Conservation (phyloP, 2,797 vertebrate genomes). For the Phataginus tetradactyla region DNA sequence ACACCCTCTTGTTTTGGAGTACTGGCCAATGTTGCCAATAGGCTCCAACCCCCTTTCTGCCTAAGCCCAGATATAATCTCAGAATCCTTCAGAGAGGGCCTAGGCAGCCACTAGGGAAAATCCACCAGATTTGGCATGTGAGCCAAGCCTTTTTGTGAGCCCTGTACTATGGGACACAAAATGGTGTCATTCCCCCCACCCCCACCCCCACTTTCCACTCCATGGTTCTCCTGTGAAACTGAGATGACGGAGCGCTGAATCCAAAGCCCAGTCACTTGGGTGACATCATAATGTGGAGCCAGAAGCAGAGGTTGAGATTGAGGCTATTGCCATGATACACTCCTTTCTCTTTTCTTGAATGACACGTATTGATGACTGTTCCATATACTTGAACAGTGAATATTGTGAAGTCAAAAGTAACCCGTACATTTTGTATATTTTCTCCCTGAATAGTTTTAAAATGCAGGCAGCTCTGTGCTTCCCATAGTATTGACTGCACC, state of each 20-base stretch:
- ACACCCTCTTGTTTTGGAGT: not conserved
- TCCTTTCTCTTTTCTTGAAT: not conserved
- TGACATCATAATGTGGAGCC: not conserved
- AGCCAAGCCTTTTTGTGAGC: not conserved
- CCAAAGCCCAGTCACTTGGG: not conserved
- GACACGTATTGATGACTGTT: not conserved
- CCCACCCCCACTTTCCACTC: not conserved
- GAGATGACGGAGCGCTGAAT: not conserved
- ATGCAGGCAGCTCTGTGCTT: not conserved
- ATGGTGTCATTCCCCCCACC: not conserved
- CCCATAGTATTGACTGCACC: not conserved
- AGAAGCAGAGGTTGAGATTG: not conserved
- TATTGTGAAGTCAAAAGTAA: not conserved
- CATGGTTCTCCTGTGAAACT: not conserved
- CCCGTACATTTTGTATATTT: not conserved
- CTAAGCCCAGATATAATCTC: not conserved
- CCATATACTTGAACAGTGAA: not conserved
- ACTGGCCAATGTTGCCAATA: not conserved
- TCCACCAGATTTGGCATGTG: not conserved
- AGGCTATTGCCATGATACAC: not conserved
- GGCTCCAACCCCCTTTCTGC: not conserved
- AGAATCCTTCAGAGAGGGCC: not conserved
- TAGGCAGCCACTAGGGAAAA: not conserved
- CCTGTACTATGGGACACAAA: not conserved
- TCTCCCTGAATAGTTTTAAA: slow-evolving; percentile 10